Evolutionary conservation across 2,797 vertebrate species (phyloP), one percentile per base, ranked within the genome.

Genomic region (Chaetophractus vellerosus): DNA sequence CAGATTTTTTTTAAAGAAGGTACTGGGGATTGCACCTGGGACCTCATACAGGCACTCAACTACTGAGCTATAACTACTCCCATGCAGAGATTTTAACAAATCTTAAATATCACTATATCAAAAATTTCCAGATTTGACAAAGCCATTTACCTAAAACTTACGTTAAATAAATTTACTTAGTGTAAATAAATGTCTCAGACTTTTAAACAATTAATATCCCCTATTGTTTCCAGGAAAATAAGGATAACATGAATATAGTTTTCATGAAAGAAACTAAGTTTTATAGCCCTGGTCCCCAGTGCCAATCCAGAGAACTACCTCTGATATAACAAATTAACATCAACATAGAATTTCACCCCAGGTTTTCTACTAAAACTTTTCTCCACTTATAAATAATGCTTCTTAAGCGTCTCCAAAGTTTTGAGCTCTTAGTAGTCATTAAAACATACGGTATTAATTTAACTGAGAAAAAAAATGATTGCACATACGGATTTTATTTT

Each of bases 61-160:
- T 10, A 45, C 45, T 45, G 45, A 45, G 45, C 45, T 45, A 45
- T 45, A 45, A 45, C 45, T 45, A 10, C 45, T 45, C 45, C 45
- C 45, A 45, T 45, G 5, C 45, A 10, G 7, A 45, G 57, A 55
- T 74, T 88, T 92, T 87, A 96, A 41, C n/a, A 92, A 86, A 63
- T 86, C 15, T 95, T 89, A 96, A 88, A 57, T 84, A 81, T 66
- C 28, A 90, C n/a, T 69, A 88, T 69, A 82, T 50, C 55, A n/a
- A n/a, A n/a, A n/a, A n/a, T 93, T 57, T 41, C 48, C n/a, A 79
- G 38, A 85, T 72, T 71, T 68, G 31, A 87, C 19, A 91, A 87
- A 76, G 50, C 12, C 28, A 92, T 19, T 89, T 84, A 87, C 19
- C 59, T 92, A 82, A 96, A 95, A 88, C 2, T 68, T 45, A 89